Evolutionary conservation across 2,888 invertebrate species (phyloP).

Genomic region (Catocala sponsa): DNA sequence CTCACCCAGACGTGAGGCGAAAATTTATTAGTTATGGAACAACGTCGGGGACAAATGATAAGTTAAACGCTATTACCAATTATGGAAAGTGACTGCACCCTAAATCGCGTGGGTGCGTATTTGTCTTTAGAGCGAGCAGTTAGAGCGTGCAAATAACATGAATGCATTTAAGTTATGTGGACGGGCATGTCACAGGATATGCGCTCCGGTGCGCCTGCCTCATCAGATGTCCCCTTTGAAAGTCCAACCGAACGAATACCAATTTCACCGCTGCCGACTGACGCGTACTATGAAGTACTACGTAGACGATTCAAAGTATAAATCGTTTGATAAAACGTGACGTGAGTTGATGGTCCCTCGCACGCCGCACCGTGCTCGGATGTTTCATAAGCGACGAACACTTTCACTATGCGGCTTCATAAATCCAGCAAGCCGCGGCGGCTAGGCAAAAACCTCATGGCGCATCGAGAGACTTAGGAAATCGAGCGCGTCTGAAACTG

Average conservation of each 20-base stretch:
- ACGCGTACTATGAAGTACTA: slow-evolving; percentile 69
- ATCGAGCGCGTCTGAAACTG: slow-evolving; percentile 69
- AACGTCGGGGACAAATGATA: slow-evolving; percentile 31
- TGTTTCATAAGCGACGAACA: slow-evolving; percentile 67
- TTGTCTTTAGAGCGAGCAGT: slow-evolving; percentile 29
- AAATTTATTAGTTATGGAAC: slow-evolving; percentile 43
- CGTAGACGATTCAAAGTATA: slow-evolving; percentile 47
- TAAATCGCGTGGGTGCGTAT: slow-evolving; percentile 25
- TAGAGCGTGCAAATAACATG: slow-evolving; percentile 54
- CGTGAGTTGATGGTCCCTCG: slow-evolving; percentile 48
- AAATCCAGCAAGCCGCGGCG: slow-evolving; percentile 60
- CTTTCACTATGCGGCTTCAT: slow-evolving; percentile 71
- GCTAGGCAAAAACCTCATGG: slow-evolving; percentile 64
- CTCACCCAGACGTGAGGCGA: slow-evolving; percentile 42
- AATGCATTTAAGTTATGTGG: slow-evolving; percentile 61
- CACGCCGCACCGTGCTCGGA: slow-evolving; percentile 30
- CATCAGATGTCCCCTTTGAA: slow-evolving; percentile 80
- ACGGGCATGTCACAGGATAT: slow-evolving; percentile 77
- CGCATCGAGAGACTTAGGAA: slow-evolving; percentile 68
- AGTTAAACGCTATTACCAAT: slow-evolving; percentile 26
- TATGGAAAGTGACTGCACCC: slow-evolving; percentile 22
- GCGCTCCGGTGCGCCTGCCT: slow-evolving; percentile 75
- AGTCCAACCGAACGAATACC: slow-evolving; percentile 70
- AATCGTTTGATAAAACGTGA: slow-evolving; percentile 47
- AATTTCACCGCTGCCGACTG: slow-evolving; percentile 79